Conservation (phyloP, 2,113 vertebrate genomes). For the Rhizomys pruinosus region DNA sequence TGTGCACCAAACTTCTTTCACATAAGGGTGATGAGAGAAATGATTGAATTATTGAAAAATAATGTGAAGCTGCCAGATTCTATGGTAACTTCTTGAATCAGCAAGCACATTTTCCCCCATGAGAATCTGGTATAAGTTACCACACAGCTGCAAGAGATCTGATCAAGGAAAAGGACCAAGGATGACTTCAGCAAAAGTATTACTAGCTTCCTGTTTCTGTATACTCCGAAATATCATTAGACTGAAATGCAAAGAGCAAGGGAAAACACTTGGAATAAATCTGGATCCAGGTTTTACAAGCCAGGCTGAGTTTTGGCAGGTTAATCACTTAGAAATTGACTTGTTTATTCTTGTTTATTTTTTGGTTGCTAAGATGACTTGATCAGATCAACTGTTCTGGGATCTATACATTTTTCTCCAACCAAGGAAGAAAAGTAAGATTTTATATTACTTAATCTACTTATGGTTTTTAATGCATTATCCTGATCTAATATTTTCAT, state of each 20-base stretch:
- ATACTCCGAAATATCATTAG: conserved; percentile 58
- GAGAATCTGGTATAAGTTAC: conserved; percentile 69
- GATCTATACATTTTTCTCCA: conserved; percentile 54
- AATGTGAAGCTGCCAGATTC: conserved; percentile 42
- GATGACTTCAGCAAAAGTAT: conserved; percentile 63
- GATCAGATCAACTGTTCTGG: conserved; percentile 40
- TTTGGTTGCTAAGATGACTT: conserved; percentile 64
- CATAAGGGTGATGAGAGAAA: conserved; percentile 50
- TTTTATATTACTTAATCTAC: conserved; percentile 35
- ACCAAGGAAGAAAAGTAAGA: conserved; percentile 24
- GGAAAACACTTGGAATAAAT: conserved; percentile 64
- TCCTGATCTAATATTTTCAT: conserved; percentile 63
- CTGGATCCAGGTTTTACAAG: conserved; percentile 52
- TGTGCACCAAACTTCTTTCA: conserved; percentile 18
- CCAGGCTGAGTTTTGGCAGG: conserved; percentile 49
- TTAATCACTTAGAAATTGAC: conserved; percentile 62
- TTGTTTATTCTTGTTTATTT: conserved; percentile 48
- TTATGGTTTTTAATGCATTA: conserved; percentile 14
- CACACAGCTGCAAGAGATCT: conserved; percentile 68
- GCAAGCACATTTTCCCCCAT: conserved; percentile 30
- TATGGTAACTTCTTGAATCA: conserved; percentile 61
- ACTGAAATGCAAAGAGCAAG: conserved; percentile 57
- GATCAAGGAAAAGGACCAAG: conserved; percentile 67
- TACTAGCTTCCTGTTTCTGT: conserved; percentile 66
- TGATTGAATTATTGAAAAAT: conserved; percentile 58